Evolutionary conservation across 2,797 vertebrate species (phyloP), one percentile per base, ranked within the genome.

Genomic region (Falco naumanni): DNA sequence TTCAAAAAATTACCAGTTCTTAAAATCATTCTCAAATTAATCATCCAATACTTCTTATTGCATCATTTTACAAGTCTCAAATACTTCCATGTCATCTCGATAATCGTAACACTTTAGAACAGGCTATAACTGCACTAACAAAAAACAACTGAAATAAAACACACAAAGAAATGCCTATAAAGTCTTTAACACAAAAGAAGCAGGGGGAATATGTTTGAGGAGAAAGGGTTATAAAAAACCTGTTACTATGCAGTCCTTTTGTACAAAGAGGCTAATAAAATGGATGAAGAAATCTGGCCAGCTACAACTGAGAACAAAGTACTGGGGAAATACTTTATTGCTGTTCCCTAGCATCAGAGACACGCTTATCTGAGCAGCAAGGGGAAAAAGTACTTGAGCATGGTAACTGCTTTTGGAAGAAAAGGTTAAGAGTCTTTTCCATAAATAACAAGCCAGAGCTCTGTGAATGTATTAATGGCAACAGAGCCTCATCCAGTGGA

Each of bases 151-250:
- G 57, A 89, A 86, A 89, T 69, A 79, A 90, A 93, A 50, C 25
- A 75, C 9, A 57, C 24, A 3, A 59, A 70, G 79, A 95, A 84
- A 28, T 1, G 20, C 63, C 76, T 48, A 78, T 90, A 80, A 87
- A 94, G 54, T 34, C 57, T 75, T 41, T 68, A 80, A 93, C 29
- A 65, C 59, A 72, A 93, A 93, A 83, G 47, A 64, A 94, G 56
- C 53, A 70, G 28, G 41, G 63, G 64, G n/a, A 75, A 65, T 75
- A 80, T 6, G 5, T 47, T 82, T 57, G 56, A 90, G 31, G 34
- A 76, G 68, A 86, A 86, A 56, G 16, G 31, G 21, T 70, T 85
- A 90, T 85, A 89, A 93, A 94, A 87, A 34, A 6, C 6, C 33
- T 77, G 48, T 54, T 87, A 71, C 26, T 78, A 78, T 7, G 12